Evolutionary conservation across 2,888 invertebrate genomes (phyloP).

Genomic region (Andrena fulva): DNA sequence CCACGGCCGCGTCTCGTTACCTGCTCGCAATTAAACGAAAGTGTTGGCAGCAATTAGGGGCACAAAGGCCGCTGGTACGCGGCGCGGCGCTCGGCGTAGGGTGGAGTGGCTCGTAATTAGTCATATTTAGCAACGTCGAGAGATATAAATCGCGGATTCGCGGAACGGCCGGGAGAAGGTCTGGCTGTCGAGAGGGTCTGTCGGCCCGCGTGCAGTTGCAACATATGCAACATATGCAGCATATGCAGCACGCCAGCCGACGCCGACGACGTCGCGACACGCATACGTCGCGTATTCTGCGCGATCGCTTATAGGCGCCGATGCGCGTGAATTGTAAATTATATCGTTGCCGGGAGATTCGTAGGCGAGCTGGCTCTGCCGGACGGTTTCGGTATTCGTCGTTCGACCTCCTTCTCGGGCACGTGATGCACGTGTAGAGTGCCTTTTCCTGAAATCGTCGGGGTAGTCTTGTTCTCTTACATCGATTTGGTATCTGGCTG

Average conservation of each 20-base stretch:
- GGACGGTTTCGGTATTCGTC: conserved; percentile 8
- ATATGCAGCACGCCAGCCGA: neutral
- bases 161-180: conserved; percentile 34
- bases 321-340: conserved; percentile 27
- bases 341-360: conserved; percentile 7
- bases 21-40: conserved; percentile 23
- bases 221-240: neutral
- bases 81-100: neutral
- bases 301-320: conserved; percentile 23
- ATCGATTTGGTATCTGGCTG: neutral
- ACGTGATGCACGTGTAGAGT: conserved; percentile 8
- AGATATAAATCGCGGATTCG: conserved; percentile 54
- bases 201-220: conserved; percentile 1
- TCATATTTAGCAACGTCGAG: conserved; percentile 54
- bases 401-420: neutral
- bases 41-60: neutral
- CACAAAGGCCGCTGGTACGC: neutral
- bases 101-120: conserved; percentile 39
- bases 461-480: neutral
- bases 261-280: neutral
- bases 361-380: neutral
- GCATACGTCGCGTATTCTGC: conserved; percentile 8
- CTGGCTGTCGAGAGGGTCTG: conserved; percentile 21
- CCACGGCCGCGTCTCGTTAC: conserved; percentile 6
- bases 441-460: neutral